Conservation (phyloP, 2,888 invertebrate genomes). For the Isoperla grammatica region DNA sequence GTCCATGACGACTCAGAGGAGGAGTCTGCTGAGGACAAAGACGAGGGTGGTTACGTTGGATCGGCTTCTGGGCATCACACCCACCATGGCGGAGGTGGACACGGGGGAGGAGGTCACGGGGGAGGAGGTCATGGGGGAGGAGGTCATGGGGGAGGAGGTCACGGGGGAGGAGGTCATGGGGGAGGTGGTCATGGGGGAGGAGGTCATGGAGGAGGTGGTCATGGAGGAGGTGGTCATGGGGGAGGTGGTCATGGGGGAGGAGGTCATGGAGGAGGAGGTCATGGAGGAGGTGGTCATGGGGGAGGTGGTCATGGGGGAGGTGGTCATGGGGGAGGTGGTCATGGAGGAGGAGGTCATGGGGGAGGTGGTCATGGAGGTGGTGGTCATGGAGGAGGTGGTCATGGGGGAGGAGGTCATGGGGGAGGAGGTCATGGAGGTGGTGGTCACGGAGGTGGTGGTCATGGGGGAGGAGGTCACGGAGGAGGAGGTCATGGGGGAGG, state of each 20-base stretch:
- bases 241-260: conserved; percentile 13
- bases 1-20: no score
- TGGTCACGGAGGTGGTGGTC: conserved; percentile 15
- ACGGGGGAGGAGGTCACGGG: conserved; percentile 18
- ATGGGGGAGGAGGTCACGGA: conserved; percentile 18
- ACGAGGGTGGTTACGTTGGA: no score
- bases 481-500: conserved; percentile 17
- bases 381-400: conserved; percentile 23
- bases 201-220: neutral
- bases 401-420: conserved; percentile 20
- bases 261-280: conserved; percentile 16
- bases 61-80: conserved; percentile 6
- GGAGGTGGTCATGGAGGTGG: conserved; percentile 15
- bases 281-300: conserved; percentile 16
- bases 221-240: conserved; percentile 3
- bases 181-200: conserved; percentile 15
- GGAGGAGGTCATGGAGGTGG: conserved; percentile 11
- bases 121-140: conserved; percentile 18
- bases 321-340: conserved; percentile 11
- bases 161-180: neutral
- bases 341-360: conserved; percentile 16
- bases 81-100: conserved; percentile 2
- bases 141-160: conserved; percentile 9
- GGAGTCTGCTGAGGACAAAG: no score
- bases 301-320: neutral